Base-by-base conservation (phyloP, 2,113 vertebrate genomes). In the Percina caprodes region DNA sequence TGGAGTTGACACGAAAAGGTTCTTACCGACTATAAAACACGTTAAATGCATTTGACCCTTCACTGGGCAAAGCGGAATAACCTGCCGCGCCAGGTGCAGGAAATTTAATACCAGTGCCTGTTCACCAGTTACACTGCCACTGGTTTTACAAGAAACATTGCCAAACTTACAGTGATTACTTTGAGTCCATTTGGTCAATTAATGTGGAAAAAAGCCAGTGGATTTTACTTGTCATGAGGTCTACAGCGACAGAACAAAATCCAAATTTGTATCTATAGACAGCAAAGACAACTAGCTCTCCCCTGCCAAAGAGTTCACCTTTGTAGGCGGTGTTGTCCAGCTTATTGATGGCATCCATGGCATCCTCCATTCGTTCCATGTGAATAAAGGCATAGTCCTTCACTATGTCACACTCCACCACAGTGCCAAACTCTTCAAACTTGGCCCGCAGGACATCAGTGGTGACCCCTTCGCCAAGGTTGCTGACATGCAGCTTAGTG, bases 301-400 rank as follows among this genome's bases (percentile, higher is more conserved):
- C 71, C 45, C 82, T n/a, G 75, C 75, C 61, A 24, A 63, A 72
- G 75, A 78, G 90, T 94, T 97, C 96, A 97, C 97, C 97, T 97
- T 98, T 96, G 86, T 96, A 97, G 86, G 96, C 96, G 0, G 95
- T 95, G 95, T 97, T 97, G 91, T 98, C 96, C 77, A 99, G 85
- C 80, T 96, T 96, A 63, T 90, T 90, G 91, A 99, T 97, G 93
- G 97, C 97, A 62, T 97, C 96, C 83, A 98, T 95, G 1, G 98
- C 98, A 26, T 99, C 97, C 55, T 98, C 97, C 1, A 96, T 96
- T 46, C 94, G 88, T 90, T 98, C 97, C 97, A 99, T 98, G 94
- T 99, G 98, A 16, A 99, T 96, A 69, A 98, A 99, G 82, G 98
- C 98, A 52, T 97, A 99, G 88, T 99, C 98, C 91, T 98, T 99